A percentile compares a stretch with the other conserved stretches of the same genome.
phyloP scores from a whole-genome alignment of 2,888 invertebrate genomes.

The Stenchaetothrips biformis region DNA sequence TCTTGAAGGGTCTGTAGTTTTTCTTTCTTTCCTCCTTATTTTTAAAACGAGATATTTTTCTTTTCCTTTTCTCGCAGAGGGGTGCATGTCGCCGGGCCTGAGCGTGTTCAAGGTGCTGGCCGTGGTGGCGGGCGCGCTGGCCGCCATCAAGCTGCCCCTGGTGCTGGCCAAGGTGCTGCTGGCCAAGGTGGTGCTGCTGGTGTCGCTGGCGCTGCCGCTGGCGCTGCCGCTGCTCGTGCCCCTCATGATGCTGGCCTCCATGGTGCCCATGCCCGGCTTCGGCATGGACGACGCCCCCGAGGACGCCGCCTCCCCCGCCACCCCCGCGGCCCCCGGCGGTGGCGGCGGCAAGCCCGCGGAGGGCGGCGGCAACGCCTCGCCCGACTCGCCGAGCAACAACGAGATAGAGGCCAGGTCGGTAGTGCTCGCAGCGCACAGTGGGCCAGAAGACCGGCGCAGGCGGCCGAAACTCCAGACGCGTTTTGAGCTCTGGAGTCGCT shows the following conservation, averaged over 20 bases:
- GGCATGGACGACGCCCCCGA: constrained; percentile 5
- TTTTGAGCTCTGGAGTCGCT: too few species aligned
- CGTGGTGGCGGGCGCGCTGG: constrained; percentile 19
- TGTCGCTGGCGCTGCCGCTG: background rate
- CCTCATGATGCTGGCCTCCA: background rate
- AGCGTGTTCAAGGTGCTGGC: constrained; percentile 11
- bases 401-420: background rate
- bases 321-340: background rate
- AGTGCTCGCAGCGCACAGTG: too few species aligned
- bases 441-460: too few species aligned
- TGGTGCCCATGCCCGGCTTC: background rate
- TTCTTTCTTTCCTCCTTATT: too few species aligned
- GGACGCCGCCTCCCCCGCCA: background rate
- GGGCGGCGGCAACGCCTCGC: constrained; percentile 9
- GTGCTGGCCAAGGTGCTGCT: constrained; percentile 16
- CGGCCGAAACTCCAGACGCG: too few species aligned
- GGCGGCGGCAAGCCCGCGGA: background rate
- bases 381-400: background rate
- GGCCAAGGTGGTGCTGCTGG: constrained; percentile 17
- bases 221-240: constrained; percentile 16
- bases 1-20: too few species aligned
- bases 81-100: constrained; percentile 18
- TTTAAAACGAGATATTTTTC: too few species aligned
- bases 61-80: background rate
- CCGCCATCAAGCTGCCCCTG: constrained; percentile 19